Evolutionary conservation across 1,140 invertebrate genomes (phyloP).

Genomic region (Delia radicum): DNA sequence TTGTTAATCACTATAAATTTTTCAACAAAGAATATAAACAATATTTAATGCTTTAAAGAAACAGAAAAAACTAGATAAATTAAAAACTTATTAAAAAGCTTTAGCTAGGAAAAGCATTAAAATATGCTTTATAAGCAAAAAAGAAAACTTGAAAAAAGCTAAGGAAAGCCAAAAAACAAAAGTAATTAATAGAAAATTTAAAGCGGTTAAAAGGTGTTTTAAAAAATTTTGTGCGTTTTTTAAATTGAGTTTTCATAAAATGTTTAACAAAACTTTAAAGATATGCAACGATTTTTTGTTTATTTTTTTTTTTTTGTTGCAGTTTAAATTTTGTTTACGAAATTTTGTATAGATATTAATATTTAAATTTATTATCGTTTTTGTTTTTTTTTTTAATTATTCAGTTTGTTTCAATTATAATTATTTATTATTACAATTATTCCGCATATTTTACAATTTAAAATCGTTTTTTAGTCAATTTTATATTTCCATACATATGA

Average conservation of each 20-base stretch:
- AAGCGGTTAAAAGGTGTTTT: background rate
- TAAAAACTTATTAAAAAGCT: background rate
- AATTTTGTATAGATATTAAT: too few relatives aligned
- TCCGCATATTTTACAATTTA: background rate
- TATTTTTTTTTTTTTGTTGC: too few relatives aligned
- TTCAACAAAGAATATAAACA: background rate
- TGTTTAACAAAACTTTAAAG: background rate
- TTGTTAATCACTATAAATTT: background rate
- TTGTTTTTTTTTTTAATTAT: background rate
- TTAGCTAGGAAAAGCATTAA: background rate
- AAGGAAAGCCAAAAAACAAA: background rate
- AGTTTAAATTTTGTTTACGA: too few relatives aligned
- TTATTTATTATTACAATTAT: background rate
- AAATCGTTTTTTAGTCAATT: background rate
- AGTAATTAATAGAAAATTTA: background rate
- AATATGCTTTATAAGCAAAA: too few relatives aligned
- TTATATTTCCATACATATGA: too few relatives aligned
- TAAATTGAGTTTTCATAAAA: background rate
- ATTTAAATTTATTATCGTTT: background rate
- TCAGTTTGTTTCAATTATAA: background rate
- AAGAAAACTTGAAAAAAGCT: background rate
- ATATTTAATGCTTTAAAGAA: too few relatives aligned
- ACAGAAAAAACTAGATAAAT: background rate
- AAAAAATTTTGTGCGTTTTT: background rate
- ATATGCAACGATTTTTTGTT: background rate